A percentile compares a stretch with the other conserved stretches of the same genome.
Conservation (phyloP, 2,888 invertebrate species). For the Exephanes ischioxanthus region DNA sequence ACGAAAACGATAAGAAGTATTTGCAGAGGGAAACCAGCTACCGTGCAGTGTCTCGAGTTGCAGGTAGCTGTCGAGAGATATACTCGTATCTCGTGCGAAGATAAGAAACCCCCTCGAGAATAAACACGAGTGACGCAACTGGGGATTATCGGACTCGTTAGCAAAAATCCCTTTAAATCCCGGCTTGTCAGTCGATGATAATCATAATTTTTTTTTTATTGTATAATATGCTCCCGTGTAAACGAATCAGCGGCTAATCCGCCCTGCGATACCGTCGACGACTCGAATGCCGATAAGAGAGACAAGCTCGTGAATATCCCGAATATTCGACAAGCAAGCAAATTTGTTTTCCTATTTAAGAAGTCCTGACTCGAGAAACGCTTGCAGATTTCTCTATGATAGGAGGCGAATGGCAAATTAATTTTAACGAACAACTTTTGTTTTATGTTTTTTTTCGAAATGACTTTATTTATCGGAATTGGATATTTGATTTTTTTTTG, state of each 20-base stretch:
- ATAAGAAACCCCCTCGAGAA: conserved; percentile 51
- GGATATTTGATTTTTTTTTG: background rate
- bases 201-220: background rate
- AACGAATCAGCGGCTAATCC: background rate
- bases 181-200: background rate
- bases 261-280: background rate
- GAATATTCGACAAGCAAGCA: background rate
- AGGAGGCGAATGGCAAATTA: background rate
- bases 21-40: conserved; percentile 63
- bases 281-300: conserved; percentile 25
- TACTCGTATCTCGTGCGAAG: conserved; percentile 47
- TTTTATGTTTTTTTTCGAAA: background rate
- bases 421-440: background rate
- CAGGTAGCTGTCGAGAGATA: conserved; percentile 54
- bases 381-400: background rate
- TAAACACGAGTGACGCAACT: conserved; percentile 37
- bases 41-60: conserved; percentile 37
- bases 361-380: background rate
- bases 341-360: background rate
- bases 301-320: conserved; percentile 5
- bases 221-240: conserved; percentile 6
- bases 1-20: conserved; percentile 54
- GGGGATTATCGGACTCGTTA: conserved; percentile 24
- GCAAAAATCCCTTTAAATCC: conserved; percentile 30
- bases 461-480: background rate